Evolutionary conservation across 2,113 vertebrate species (phyloP), one percentile per base, ranked within the genome.

Genomic region (Eudyptes chrysolophus): DNA sequence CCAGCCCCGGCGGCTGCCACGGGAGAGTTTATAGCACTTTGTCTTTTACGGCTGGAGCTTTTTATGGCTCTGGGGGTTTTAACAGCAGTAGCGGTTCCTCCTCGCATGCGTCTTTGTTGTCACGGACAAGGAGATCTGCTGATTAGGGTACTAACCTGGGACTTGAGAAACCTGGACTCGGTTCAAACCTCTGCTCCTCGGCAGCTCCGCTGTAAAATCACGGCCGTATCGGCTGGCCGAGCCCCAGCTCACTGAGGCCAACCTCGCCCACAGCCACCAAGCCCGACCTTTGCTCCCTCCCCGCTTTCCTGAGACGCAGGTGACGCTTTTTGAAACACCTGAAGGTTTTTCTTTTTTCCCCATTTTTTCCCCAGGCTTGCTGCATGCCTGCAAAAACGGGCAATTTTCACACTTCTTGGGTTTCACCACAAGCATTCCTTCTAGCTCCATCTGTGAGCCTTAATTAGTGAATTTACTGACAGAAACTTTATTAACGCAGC

Each of bases 401-500:
- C 82, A 81, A 3, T 32, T 86, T 92, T 97, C 97, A 95, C 97
- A 94, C 96, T 80, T 85, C 87, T 79, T 20, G 81, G 40, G 75
- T 69, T 94, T 66, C 84, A 76, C 87, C 49, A 5, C 81, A 7
- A 97, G 96, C 95, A 40, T 76, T 87, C 87, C 90, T 94, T 87
- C 90, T 11, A 82, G 96, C 95, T 97, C 97, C 97, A 97, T 97
- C 97, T 97, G 97, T 90, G 97, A 97, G 93, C 82, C 94, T 88
- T 96, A 97, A 97, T 97, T 97, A 97, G 96, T 3, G 90, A 95
- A 69, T 94, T 95, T 96, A 88, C 97, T 90, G 94, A 96, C 96
- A 97, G 97, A 96, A 97, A 97, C 96, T 96, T 96, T 93, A 96
- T 96, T 97, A 97, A 96, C 58, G 87, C 97, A 95, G 94, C 96